These are phyloP conservation scores for Drosophila pallidifrons DNA, from an alignment of 1,140 invertebrate species.

Conservation along the genomic window DNA sequence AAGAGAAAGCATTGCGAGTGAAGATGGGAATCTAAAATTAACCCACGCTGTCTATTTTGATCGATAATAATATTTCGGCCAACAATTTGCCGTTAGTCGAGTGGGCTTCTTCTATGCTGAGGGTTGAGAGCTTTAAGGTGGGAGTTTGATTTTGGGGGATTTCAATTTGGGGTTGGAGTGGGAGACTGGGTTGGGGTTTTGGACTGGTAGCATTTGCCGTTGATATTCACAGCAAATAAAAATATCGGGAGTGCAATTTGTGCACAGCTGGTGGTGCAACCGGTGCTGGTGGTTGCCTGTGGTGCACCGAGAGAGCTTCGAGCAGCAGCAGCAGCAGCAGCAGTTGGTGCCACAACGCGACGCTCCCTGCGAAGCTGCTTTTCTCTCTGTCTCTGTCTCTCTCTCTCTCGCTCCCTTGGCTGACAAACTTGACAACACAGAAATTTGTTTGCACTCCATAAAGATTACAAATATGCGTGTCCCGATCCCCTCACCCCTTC, in stretches of 20 bases:
- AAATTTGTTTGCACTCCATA: constrained; percentile 84
- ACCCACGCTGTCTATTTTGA: constrained; percentile 33
- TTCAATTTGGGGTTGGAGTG: neutral
- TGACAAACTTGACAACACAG: constrained; percentile 72
- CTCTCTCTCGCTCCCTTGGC: neutral
- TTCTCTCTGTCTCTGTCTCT: neutral
- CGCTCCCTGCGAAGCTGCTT: neutral
- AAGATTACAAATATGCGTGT: constrained; percentile 76
- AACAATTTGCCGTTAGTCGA: constrained; percentile 26
- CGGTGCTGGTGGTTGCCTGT: constrained; percentile 62
- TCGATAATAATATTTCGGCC: constrained; percentile 29
- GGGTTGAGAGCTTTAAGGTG: neutral
- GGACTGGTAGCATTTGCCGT: constrained; percentile 36
- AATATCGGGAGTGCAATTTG: constrained; percentile 82
- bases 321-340: constrained; percentile 19
- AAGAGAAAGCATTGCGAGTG: constrained; percentile 9
- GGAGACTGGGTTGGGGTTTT: too few species aligned
- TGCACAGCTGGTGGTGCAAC: constrained; percentile 81
- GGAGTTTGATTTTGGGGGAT: neutral
- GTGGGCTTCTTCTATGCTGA: constrained; percentile 9
- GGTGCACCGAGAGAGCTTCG: constrained; percentile 48
- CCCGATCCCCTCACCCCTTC: constrained; percentile 13
- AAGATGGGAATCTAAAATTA: neutral
- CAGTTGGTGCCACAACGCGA: constrained; percentile 29
- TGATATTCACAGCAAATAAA: constrained; percentile 82